phyloP scores from a whole-genome alignment of 2,113 vertebrate species.

The Salvelinus alpinus region DNA sequence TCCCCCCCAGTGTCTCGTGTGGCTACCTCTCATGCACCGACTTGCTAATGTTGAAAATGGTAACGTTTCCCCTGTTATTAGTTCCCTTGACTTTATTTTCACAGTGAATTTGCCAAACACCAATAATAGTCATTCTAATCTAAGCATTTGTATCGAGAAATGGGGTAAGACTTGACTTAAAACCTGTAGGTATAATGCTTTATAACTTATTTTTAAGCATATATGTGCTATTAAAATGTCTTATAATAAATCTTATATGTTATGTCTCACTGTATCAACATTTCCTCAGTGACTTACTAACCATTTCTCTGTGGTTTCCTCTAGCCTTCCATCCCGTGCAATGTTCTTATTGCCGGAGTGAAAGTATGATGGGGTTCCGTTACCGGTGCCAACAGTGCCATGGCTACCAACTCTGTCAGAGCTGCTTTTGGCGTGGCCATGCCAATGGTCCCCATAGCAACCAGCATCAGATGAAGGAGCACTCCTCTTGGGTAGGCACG shows the following conservation, averaged over 20 bases:
- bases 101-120: neutral
- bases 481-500: slow-evolving; percentile 90
- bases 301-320: neutral
- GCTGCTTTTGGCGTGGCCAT: slow-evolving; percentile 95
- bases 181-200: neutral
- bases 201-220: neutral
- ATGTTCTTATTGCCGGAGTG: slow-evolving; percentile 92
- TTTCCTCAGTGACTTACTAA: neutral
- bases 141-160: neutral
- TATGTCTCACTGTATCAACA: neutral
- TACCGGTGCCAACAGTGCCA: slow-evolving; percentile 99
- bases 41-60: slow-evolving; percentile 98
- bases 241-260: neutral
- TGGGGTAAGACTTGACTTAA: neutral
- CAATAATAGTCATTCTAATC: neutral
- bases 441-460: slow-evolving; percentile 94
- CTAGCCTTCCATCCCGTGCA: slow-evolving; percentile 97
- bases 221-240: too few species aligned
- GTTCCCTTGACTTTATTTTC: neutral
- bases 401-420: slow-evolving; percentile 97
- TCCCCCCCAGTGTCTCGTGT: slow-evolving; percentile 97
- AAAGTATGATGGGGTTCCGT: slow-evolving; percentile 99
- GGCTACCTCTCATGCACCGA: slow-evolving; percentile 97
- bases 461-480: slow-evolving; percentile 99
- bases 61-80: slow-evolving; percentile 44